These are phyloP conservation scores for Nymphalis io DNA, from an alignment of 1,140 invertebrate species.

Conservation along the genomic window DNA sequence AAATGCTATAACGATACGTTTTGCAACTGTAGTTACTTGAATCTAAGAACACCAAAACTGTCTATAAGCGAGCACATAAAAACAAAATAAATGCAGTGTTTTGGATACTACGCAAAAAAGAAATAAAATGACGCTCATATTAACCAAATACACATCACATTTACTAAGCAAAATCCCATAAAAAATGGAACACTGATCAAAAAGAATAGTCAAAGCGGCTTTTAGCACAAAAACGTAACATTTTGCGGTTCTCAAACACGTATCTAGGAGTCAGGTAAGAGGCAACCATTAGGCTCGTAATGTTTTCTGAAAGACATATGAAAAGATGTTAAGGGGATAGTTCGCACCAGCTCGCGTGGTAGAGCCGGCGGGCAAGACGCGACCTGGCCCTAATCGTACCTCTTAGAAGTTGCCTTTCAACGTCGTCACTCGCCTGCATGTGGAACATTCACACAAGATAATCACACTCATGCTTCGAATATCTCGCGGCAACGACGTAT, in stretches of 20 bases:
- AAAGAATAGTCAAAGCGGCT: background rate
- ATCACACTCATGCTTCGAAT: background rate
- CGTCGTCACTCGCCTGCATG: background rate
- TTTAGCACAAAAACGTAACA: background rate
- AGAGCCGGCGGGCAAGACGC: constrained; percentile 7
- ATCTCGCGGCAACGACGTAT: background rate
- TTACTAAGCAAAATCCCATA: too few species aligned
- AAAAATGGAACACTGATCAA: background rate
- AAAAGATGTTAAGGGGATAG: constrained; percentile 31
- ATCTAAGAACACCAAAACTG: too few species aligned
- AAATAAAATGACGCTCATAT: too few species aligned
- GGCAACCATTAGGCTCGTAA: constrained; percentile 25
- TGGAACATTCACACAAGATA: background rate
- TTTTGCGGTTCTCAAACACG: constrained; percentile 1
- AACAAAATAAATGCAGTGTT: too few species aligned
- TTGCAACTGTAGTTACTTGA: too few species aligned
- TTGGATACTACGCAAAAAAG: too few species aligned
- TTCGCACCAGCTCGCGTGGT: constrained; percentile 10
- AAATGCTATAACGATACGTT: too few species aligned
- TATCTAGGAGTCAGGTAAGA: constrained; percentile 15
- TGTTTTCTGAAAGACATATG: constrained; percentile 22
- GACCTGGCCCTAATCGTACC: constrained; percentile 28
- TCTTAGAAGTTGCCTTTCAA: constrained; percentile 11
- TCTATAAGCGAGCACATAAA: too few species aligned
- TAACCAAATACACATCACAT: too few species aligned